phyloP scores from a whole-genome alignment of 1,140 invertebrate genomes.

The Archivesica marissinica region DNA sequence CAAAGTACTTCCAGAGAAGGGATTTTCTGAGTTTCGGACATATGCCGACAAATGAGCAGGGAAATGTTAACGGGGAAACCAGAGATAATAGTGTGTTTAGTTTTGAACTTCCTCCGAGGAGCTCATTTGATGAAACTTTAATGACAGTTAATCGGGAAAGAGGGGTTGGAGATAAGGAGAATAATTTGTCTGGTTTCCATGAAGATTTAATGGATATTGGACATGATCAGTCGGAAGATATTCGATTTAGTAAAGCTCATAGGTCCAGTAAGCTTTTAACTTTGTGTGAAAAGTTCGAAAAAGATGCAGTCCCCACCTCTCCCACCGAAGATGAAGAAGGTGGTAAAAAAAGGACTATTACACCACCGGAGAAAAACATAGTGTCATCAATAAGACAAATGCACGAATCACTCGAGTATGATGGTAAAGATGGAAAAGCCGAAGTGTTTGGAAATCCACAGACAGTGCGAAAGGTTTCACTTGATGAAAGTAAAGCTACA shows the following conservation, averaged over 20 bases:
- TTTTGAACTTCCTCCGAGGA: slow-evolving; percentile 42
- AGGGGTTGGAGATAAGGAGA: neutral
- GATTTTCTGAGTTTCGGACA: slow-evolving; percentile 58
- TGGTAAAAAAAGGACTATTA: slow-evolving; percentile 54
- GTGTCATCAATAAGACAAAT: slow-evolving; percentile 54
- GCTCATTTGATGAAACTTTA: slow-evolving; percentile 76
- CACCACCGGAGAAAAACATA: slow-evolving; percentile 57
- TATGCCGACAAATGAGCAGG: slow-evolving; percentile 14
- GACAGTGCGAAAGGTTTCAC: slow-evolving; percentile 4
- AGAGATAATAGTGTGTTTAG: slow-evolving; percentile 43
- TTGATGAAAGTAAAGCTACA: neutral
- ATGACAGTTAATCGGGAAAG: slow-evolving; percentile 59
- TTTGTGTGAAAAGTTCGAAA: slow-evolving; percentile 78
- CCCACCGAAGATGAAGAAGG: slow-evolving; percentile 56
- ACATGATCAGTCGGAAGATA: slow-evolving; percentile 63
- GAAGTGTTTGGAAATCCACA: neutral
- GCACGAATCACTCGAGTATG: slow-evolving; percentile 61
- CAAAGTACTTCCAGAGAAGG: slow-evolving; percentile 56
- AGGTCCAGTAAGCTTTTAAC: slow-evolving; percentile 77
- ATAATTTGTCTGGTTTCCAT: slow-evolving; percentile 64
- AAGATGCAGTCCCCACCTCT: slow-evolving; percentile 57
- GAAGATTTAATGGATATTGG: slow-evolving; percentile 70
- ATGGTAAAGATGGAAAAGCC: slow-evolving; percentile 16
- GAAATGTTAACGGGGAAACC: neutral
- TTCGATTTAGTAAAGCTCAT: slow-evolving; percentile 72